phyloP scores from a whole-genome alignment of 1,140 invertebrate species.

The Drosophila athabasca region DNA sequence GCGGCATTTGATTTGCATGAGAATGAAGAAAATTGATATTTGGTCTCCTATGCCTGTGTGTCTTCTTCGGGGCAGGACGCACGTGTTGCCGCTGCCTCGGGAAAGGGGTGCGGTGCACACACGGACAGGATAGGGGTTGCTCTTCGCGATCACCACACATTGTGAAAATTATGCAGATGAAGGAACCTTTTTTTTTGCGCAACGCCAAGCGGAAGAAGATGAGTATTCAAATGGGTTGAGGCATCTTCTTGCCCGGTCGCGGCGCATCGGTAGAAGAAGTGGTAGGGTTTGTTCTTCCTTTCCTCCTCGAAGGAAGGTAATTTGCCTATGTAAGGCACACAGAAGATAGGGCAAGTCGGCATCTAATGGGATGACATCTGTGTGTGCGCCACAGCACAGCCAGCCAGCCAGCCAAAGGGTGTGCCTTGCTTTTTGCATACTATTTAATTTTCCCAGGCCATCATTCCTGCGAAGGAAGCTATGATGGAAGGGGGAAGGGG shows the following conservation, averaged over 20 bases:
- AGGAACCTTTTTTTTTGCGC: constrained; percentile 59
- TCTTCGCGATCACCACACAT: constrained; percentile 54
- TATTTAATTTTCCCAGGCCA: constrained; percentile 79
- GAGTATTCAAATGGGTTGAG: constrained; percentile 79
- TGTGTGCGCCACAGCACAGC: constrained; percentile 9
- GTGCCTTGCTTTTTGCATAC: constrained; percentile 66
- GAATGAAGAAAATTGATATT: constrained; percentile 81
- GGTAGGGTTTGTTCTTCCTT: constrained; percentile 51
- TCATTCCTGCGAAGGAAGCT: background rate
- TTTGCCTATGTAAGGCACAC: constrained; percentile 61
- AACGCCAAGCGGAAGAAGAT: constrained; percentile 54
- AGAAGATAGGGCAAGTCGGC: constrained; percentile 58
- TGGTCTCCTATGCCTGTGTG: constrained; percentile 60
- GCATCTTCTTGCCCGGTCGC: constrained; percentile 40
- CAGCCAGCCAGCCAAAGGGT: constrained; percentile 27
- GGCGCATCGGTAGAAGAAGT: background rate
- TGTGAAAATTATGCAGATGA: constrained; percentile 82
- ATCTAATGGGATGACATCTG: constrained; percentile 79
- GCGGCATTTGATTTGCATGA: constrained; percentile 79
- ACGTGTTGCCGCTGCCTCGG: constrained; percentile 54
- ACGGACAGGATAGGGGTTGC: constrained; percentile 49
- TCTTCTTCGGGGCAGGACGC: constrained; percentile 65
- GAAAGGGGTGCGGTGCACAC: constrained; percentile 45
- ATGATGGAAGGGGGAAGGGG: constrained; percentile 23
- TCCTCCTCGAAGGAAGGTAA: constrained; percentile 48